phyloP scores from a whole-genome alignment of 2,113 vertebrate species.

The Corythoichthys intestinalis region DNA sequence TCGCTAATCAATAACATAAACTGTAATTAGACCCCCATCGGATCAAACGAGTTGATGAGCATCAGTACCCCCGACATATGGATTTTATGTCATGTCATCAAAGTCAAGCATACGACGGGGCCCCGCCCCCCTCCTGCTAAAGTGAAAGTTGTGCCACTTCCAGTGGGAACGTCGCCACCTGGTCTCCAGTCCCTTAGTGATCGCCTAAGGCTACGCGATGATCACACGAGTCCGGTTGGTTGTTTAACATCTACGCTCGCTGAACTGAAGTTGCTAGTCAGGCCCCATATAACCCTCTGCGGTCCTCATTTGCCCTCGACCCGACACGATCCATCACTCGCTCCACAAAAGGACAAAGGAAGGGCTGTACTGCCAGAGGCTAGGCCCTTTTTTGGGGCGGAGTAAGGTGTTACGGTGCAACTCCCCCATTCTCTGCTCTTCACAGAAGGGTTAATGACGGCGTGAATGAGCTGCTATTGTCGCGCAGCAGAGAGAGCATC shows the following conservation, averaged over 20 bases:
- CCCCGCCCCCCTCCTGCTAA: conserved; percentile 31
- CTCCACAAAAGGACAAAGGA: conserved; percentile 65
- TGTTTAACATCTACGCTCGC: conserved; percentile 58
- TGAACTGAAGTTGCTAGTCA: conserved; percentile 70
- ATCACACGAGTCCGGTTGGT: conserved; percentile 63
- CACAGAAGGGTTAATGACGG: conserved; percentile 63
- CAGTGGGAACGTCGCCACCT: conserved; percentile 62
- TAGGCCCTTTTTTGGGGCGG: conserved; percentile 43
- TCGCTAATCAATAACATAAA: neutral
- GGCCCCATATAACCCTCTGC: conserved; percentile 37
- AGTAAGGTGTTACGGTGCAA: conserved; percentile 59
- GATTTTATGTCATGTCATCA: neutral
- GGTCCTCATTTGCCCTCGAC: conserved; percentile 55
- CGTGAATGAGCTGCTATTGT: conserved; percentile 61
- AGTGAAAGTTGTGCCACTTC: conserved; percentile 35
- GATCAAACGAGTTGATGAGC: neutral
- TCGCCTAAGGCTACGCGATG: conserved; percentile 56
- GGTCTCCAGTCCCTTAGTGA: conserved; percentile 69
- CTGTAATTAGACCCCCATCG: too few species aligned
- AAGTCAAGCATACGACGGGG: conserved; percentile 1
- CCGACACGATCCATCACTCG: conserved; percentile 67
- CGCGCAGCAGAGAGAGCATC: conserved; percentile 51
- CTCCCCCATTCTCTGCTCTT: conserved; percentile 61
- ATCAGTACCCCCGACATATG: neutral
- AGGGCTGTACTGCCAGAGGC: conserved; percentile 51